A percentile compares a stretch with the other conserved stretches of the same genome.
phyloP scores from a whole-genome alignment of 2,888 invertebrate genomes.

The Dermolepida albohirtum region DNA sequence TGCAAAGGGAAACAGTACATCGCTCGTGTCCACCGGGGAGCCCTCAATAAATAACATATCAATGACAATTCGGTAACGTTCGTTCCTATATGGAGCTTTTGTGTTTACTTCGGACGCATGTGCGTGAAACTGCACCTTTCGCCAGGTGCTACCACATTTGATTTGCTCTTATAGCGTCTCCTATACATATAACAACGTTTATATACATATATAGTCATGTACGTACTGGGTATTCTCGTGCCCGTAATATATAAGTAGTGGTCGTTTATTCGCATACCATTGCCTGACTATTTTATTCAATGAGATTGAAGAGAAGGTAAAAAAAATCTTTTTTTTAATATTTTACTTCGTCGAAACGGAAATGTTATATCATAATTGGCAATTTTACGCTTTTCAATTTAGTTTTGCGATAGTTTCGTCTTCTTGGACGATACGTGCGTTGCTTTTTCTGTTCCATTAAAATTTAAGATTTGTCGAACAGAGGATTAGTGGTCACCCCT shows the following conservation, averaged over 20 bases:
- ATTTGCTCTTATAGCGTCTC: neutral
- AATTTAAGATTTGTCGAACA: neutral
- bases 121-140: constrained; percentile 51
- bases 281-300: constrained; percentile 2
- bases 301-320: neutral
- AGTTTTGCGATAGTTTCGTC: constrained; percentile 13
- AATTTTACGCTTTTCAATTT: constrained; percentile 42
- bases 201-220: too few relatives aligned
- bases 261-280: constrained; percentile 1
- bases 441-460: constrained; percentile 2
- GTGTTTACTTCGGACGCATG: constrained; percentile 53
- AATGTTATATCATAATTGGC: constrained; percentile 39
- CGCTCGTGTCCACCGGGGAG: constrained; percentile 50
- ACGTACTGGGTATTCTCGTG: constrained; percentile 15
- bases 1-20: constrained; percentile 11
- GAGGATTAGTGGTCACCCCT: constrained; percentile 8
- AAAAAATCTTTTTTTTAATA: neutral
- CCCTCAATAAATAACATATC: constrained; percentile 65
- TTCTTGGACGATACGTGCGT: neutral
- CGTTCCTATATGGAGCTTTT: constrained; percentile 56
- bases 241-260: neutral
- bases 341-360: neutral
- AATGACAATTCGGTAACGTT: constrained; percentile 61
- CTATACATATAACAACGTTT: constrained; percentile 6
- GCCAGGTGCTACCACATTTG: constrained; percentile 51